Evolutionary conservation across 1,140 invertebrate genomes (phyloP).

Genomic region (Procambarus virginalis): DNA sequence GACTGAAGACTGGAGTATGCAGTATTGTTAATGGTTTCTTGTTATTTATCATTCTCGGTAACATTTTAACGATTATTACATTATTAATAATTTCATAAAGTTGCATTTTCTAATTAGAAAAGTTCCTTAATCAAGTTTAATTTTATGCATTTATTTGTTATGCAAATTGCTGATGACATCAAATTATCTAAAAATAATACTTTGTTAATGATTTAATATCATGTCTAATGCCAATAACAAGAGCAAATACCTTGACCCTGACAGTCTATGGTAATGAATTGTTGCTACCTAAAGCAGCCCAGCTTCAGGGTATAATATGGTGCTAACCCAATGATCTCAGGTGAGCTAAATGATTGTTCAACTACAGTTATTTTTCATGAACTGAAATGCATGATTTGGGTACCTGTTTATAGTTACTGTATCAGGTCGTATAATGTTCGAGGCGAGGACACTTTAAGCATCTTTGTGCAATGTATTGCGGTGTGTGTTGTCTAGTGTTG

Average conservation of each 20-base stretch:
- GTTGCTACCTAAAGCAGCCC: not conserved
- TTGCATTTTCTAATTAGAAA: too few species aligned
- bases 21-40: too few species aligned
- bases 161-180: not conserved
- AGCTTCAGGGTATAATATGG: slow-evolving; percentile 10
- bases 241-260: too few species aligned
- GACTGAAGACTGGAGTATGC: not conserved
- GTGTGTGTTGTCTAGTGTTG: not conserved
- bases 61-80: too few species aligned
- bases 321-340: slow-evolving; percentile 46
- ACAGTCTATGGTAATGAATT: too few species aligned
- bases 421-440: not conserved
- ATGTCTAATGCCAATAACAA: too few species aligned
- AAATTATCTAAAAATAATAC: not conserved
- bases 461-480: not conserved
- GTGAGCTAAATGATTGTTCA: not conserved
- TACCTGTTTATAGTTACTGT: not conserved
- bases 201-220: not conserved
- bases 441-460: not conserved
- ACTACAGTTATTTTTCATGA: not conserved
- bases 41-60: too few species aligned
- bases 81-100: too few species aligned
- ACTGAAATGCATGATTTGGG: slow-evolving; percentile 10
- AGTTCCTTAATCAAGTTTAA: too few species aligned
- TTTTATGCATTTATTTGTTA: not conserved